Conservation (phyloP, 2,888 invertebrate genomes). For the Cheilosia soror region DNA sequence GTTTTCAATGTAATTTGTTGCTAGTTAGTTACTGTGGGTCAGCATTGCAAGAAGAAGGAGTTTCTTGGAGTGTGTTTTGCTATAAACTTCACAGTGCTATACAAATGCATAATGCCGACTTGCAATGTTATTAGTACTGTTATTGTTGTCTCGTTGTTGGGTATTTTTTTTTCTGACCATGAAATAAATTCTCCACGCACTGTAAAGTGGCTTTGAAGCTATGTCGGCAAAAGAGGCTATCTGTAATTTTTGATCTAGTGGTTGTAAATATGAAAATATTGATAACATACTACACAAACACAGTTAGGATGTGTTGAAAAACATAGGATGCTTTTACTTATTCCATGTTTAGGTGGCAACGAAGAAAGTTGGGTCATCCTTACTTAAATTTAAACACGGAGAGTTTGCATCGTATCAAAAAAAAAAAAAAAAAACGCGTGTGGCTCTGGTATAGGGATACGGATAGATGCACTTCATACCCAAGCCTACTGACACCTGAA, state of each 20-base stretch:
- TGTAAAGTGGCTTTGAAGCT: not conserved
- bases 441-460: no score
- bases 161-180: not conserved
- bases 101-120: conserved; percentile 23
- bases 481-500: no score
- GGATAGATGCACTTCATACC: no score
- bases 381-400: no score
- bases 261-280: conserved; percentile 41
- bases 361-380: no score
- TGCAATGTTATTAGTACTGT: conserved; percentile 33
- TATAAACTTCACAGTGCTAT: conserved; percentile 13
- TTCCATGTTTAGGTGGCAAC: no score
- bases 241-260: conserved; percentile 28
- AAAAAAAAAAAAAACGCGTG: no score
- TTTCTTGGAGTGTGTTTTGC: conserved; percentile 41
- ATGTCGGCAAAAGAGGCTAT: conserved; percentile 8
- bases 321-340: no score
- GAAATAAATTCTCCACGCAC: conserved; percentile 25
- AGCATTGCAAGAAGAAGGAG: conserved; percentile 17
- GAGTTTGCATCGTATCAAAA: no score
- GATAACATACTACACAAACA: conserved; percentile 24
- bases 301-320: conserved; percentile 26
- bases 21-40: conserved; percentile 38
- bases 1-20: conserved; percentile 53
- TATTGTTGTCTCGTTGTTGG: conserved; percentile 46